Percentiles rank a stretch among this genome's conserved stretches.
phyloP scores from a whole-genome alignment of 2,888 invertebrate species.

The Drosophila limbata region DNA sequence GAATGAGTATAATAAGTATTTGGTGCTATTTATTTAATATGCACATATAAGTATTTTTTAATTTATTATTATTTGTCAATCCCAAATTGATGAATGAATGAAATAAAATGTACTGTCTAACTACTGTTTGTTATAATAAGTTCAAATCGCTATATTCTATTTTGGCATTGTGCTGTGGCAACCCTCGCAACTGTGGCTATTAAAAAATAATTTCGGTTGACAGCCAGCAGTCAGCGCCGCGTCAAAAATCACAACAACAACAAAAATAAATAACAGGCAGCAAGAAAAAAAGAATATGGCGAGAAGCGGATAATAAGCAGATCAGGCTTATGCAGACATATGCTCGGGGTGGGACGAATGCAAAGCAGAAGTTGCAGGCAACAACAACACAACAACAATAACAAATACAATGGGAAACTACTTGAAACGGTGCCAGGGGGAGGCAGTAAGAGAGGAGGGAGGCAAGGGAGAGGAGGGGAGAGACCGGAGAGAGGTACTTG shows the following conservation, averaged over 20 bases:
- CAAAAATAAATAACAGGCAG: constrained; percentile 2
- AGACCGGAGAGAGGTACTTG: constrained; percentile 40
- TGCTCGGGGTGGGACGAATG: constrained; percentile 34
- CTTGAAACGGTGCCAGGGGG: constrained; percentile 31
- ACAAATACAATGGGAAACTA: constrained; percentile 33
- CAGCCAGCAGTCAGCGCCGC: constrained; percentile 72
- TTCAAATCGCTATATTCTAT: not conserved
- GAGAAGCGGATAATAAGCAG: constrained; percentile 15
- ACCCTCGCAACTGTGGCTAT: constrained; percentile 51
- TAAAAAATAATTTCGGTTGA: constrained; percentile 71
- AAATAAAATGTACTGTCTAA: not conserved
- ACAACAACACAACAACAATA: constrained; percentile 10
- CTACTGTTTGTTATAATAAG: not conserved
- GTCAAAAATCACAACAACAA: constrained; percentile 48
- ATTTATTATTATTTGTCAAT: not conserved
- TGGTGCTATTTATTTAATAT: too few relatives aligned
- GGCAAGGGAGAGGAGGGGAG: constrained; percentile 6
- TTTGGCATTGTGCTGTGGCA: constrained; percentile 13
- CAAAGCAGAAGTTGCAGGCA: constrained; percentile 34
- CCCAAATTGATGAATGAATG: not conserved
- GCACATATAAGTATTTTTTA: too few relatives aligned
- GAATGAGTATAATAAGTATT: too few relatives aligned
- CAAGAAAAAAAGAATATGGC: constrained; percentile 4
- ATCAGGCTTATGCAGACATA: not conserved
- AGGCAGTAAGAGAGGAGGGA: not conserved